These are phyloP conservation scores for Synanthedon myopaeformis DNA, from an alignment of 2,888 invertebrate species.

Conservation along the genomic window DNA sequence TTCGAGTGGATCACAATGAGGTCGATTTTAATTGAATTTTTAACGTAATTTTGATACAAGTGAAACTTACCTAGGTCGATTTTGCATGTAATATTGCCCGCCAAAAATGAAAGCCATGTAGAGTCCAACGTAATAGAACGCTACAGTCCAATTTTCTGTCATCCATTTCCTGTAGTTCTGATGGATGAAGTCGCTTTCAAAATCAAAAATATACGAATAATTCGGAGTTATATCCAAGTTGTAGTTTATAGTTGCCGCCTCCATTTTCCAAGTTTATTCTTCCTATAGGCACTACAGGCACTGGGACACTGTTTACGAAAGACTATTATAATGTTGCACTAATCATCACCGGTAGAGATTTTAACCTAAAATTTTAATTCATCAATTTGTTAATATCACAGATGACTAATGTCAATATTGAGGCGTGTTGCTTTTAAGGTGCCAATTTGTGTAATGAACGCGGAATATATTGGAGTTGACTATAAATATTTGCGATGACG, in stretches of 20 bases:
- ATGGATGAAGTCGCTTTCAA: constrained; percentile 94
- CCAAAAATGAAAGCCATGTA: constrained; percentile 96
- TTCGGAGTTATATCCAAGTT: constrained; percentile 77
- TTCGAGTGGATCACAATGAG: too few species aligned
- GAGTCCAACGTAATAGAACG: constrained; percentile 87
- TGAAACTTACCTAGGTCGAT: constrained; percentile 78
- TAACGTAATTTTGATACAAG: not conserved
- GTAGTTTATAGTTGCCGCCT: constrained; percentile 60
- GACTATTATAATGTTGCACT: constrained; percentile 34
- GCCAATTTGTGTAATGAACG: constrained; percentile 43
- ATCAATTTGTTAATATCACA: constrained; percentile 60
- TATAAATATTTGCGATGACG: constrained; percentile 56
- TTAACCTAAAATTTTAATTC: constrained; percentile 50
- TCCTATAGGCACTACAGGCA: constrained; percentile 14
- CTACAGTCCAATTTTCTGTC: constrained; percentile 95
- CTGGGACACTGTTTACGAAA: constrained; percentile 20
- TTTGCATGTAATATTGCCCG: constrained; percentile 94
- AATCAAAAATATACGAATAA: constrained; percentile 94
- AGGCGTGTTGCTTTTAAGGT: constrained; percentile 37
- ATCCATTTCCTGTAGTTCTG: constrained; percentile 93
- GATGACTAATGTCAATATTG: constrained; percentile 53
- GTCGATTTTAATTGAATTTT: too few species aligned
- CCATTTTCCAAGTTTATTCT: constrained; percentile 32
- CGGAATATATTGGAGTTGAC: constrained; percentile 38
- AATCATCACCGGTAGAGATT: constrained; percentile 50